Conservation (phyloP, 1,140 invertebrate genomes). For the Heliconius nattereri region DNA sequence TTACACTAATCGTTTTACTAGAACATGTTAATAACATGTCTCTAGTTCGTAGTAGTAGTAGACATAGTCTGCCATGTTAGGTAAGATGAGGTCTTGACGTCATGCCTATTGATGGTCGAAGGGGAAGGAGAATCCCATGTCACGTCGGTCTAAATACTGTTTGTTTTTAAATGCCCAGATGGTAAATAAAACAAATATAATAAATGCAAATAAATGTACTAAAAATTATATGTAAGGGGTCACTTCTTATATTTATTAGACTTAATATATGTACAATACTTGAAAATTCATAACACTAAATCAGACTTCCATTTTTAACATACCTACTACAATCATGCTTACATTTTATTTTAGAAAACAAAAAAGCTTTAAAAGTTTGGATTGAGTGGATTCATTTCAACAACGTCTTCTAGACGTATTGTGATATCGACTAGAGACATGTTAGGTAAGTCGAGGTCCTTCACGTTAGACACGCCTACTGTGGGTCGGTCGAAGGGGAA, state of each 20-base stretch:
- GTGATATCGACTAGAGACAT: slow-evolving; percentile 81
- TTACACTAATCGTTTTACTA: no score
- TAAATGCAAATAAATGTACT: background rate
- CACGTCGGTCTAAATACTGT: no score
- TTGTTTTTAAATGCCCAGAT: no score
- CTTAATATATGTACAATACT: slow-evolving; percentile 28
- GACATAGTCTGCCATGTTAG: no score
- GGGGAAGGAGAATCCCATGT: no score
- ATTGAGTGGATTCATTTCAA: background rate
- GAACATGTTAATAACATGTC: no score
- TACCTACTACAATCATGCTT: background rate
- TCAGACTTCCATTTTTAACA: slow-evolving; percentile 27
- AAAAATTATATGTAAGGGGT: background rate
- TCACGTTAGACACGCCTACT: background rate
- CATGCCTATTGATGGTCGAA: no score
- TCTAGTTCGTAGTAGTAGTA: no score
- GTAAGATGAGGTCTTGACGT: no score
- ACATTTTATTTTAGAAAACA: background rate
- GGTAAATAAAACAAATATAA: background rate
- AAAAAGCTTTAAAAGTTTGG: background rate
- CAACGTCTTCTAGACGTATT: background rate
- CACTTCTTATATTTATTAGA: slow-evolving; percentile 23
- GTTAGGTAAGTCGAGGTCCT: slow-evolving; percentile 81
- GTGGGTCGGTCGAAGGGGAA: slow-evolving; percentile 88
- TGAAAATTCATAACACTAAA: slow-evolving; percentile 17